Evolutionary conservation across 2,888 invertebrate species (phyloP), one percentile per base, ranked within the genome.

Genomic region (Neoascia interrupta): DNA sequence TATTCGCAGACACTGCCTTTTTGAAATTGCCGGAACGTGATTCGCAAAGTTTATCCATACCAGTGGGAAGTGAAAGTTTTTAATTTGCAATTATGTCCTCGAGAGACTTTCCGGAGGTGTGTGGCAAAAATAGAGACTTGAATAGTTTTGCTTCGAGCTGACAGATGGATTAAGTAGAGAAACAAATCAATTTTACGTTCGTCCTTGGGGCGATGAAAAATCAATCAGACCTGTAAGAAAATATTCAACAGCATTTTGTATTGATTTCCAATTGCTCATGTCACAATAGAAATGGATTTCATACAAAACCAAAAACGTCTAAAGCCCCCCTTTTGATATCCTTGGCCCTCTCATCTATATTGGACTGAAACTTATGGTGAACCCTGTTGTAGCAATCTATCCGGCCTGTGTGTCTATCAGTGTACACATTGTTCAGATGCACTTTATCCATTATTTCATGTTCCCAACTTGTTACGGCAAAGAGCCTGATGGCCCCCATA

Each of bases 391-490:
- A n/a, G n/a, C n/a, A n/a, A n/a, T n/a, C n/a, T n/a, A n/a, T n/a
- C n/a, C 54, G 28, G 54, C 28, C 66, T 28, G 43, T 31, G 37
- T 66, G 45, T 54, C n/a, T 31, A 63, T 56, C 51, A 49, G 61
- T 63, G 43, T 56, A 39, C 58, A 58, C 63, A 19, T 51, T 64
- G 63, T 51, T 70, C 37, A 64, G 64, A 64, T 76, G 70, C 75
- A 70, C 75, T 76, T 70, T 51, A 64, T 61, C 70, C 53, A 49
- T 64, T 70, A 64, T 70, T 70, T 63, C 56, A 58, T 70, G 63
- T 76, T 76, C 70, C 63, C 63, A 70, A 76, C 58, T 70, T 76
- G 75, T 58, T 76, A 70, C 39, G 53, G 56, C 28, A 6, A n/a
- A 60, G 37, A 70, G 19, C 34, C 34, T 53, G 43, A 64, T 70